Base-by-base conservation (phyloP, 2,797 vertebrate species). In the Decapterus maruadsi region DNA sequence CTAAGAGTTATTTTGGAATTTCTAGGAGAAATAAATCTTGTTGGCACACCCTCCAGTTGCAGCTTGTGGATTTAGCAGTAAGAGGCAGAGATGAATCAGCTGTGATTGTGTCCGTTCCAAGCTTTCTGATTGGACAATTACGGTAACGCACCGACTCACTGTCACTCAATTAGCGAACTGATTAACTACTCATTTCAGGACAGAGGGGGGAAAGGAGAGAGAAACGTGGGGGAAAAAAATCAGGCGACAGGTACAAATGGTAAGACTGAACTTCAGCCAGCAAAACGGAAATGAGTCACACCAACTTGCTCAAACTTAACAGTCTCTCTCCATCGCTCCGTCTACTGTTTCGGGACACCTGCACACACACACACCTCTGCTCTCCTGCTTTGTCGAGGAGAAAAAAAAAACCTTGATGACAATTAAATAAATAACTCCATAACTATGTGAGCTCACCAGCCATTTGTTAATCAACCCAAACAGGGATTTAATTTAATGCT, bases 401-500 rank as follows among this genome's bases (percentile, higher is more conserved):
- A 26, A 26, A 26, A 26, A 20, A 86, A 87, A 86, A 86, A 78
- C 78, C 75, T 87, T 71, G 75, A 90, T 71, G 81, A 79, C 85
- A 92, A 85, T 85, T 77, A 84, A 90, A 91, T 89, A 91, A 89
- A 92, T 84, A 91, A 92, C 58, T 89, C 78, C 58, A 69, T 90
- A 92, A 93, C 90, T 87, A 91, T 90, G 87, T 89, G 91, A 92
- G 94, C 93, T 94, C 94, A 92, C 90, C 94, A 94, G 94, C 95
- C 95, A 96, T 96, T 95, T 95, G 94, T 95, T 96, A 95, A 96
- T 96, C 94, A 95, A 93, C 93, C 93, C 93, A 93, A 95, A 95
- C 94, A 95, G 93, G 93, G 94, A 95, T 95, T 95, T 95, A 94
- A 95, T 95, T 93, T 94, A 95, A 95, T 93, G 94, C 93, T 93